These are phyloP conservation scores for Cactoblastis cactorum DNA, from an alignment of 2,888 invertebrate genomes.

Conservation along the genomic window DNA sequence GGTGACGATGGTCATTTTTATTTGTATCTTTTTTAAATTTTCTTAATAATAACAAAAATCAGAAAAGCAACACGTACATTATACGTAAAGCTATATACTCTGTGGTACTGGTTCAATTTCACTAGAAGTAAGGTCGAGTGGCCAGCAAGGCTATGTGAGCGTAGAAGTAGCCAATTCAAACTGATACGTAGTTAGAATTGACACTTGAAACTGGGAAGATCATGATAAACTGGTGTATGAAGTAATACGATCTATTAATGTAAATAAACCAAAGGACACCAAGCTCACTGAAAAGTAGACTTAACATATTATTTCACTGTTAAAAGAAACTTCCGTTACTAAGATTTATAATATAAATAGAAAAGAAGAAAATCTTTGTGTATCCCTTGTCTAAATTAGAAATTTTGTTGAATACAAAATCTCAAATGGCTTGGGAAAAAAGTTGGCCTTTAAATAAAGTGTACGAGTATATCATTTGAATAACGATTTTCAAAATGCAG, in stretches of 20 bases:
- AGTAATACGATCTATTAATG: not conserved
- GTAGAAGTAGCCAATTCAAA: slow-evolving; percentile 22
- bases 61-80: slow-evolving; percentile 37
- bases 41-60: slow-evolving; percentile 30
- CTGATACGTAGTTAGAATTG: not conserved
- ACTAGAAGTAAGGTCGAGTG: slow-evolving; percentile 68
- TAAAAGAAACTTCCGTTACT: too few species aligned
- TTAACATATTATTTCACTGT: not conserved
- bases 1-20: too few species aligned
- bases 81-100: too few species aligned
- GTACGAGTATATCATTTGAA: too few species aligned
- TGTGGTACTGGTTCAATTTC: slow-evolving; percentile 67
- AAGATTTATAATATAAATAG: too few species aligned
- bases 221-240: not conserved
- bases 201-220: not conserved
- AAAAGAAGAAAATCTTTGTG: too few species aligned
- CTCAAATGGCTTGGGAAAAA: too few species aligned
- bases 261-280: not conserved
- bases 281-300: not conserved
- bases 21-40: not conserved
- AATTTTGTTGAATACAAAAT: too few species aligned
- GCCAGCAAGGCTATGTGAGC: slow-evolving; percentile 67
- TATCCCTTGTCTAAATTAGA: too few species aligned
- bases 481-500: too few species aligned
- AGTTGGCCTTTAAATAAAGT: too few species aligned